Percentiles rank a stretch among this genome's conserved stretches.
phyloP scores from a whole-genome alignment of 2,113 vertebrate genomes.

The Vulpes vulpes region DNA sequence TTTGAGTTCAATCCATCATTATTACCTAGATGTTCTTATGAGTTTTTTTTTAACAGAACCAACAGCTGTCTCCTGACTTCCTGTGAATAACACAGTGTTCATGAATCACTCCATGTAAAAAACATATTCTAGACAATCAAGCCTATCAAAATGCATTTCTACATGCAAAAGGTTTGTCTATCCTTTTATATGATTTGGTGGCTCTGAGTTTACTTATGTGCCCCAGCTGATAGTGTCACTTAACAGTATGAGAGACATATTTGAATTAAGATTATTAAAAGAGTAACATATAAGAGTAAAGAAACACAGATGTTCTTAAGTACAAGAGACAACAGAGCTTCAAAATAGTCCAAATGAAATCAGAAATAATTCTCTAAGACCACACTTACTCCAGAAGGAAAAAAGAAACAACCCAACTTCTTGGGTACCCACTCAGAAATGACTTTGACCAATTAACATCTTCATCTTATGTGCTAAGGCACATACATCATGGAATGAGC shows the following conservation, averaged over 20 bases:
- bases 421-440: neutral
- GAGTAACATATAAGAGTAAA: conserved; percentile 40
- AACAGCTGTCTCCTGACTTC: conserved; percentile 23
- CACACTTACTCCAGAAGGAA: neutral
- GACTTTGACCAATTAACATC: neutral
- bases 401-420: conserved; percentile 10
- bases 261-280: conserved; percentile 55
- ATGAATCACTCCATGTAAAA: neutral
- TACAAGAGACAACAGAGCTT: conserved; percentile 31
- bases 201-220: neutral
- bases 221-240: neutral
- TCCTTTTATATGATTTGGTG: neutral
- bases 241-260: conserved; percentile 50
- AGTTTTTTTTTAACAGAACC: neutral
- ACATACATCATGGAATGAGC: neutral
- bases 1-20: neutral
- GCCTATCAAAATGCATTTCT: neutral
- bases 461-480: neutral
- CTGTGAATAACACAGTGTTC: neutral
- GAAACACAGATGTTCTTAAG: conserved; percentile 42
- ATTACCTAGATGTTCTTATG: neutral
- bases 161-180: neutral
- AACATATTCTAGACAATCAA: conserved; percentile 30
- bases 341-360: conserved; percentile 38
- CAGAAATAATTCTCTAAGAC: conserved; percentile 55